Evolutionary conservation across 2,113 vertebrate species (phyloP).

Genomic region (Nothobranchius kuhntae): DNA sequence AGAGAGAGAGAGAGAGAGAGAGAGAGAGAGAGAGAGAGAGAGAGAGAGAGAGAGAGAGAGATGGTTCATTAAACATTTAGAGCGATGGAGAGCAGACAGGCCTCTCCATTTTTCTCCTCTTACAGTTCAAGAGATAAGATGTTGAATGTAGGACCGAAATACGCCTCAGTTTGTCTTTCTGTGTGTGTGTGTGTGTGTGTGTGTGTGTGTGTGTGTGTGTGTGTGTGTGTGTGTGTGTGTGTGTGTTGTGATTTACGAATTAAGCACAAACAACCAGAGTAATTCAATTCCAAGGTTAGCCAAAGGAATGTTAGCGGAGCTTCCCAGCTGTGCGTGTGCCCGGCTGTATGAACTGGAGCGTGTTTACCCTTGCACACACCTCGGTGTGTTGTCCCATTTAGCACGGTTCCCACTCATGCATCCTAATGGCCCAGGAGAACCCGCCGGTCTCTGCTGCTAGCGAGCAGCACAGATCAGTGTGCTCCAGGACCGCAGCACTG

Average conservation of each 20-base stretch:
- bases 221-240: conserved; percentile 24
- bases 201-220: conserved; percentile 25
- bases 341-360: conserved; percentile 49
- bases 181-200: conserved; percentile 24
- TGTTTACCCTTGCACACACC: conserved; percentile 65
- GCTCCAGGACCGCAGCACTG: conserved; percentile 47
- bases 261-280: conserved; percentile 31
- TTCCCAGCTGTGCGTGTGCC: conserved; percentile 36
- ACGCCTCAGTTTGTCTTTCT: conserved; percentile 16
- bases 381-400: conserved; percentile 67
- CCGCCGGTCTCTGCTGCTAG: conserved; percentile 54
- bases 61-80: conserved; percentile 72
- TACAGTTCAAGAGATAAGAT: conserved; percentile 46
- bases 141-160: conserved; percentile 44
- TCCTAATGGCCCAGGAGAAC: conserved; percentile 69
- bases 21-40: not conserved
- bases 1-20: too few species aligned
- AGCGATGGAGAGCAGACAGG: conserved; percentile 64
- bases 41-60: conserved; percentile 21
- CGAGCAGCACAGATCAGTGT: conserved; percentile 69
- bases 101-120: conserved; percentile 53
- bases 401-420: conserved; percentile 64
- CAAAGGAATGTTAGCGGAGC: conserved; percentile 43
- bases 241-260: not conserved
- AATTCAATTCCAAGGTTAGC: conserved; percentile 60